Conservation (phyloP, 2,888 invertebrate species). For the Dysmachus trigonus region DNA sequence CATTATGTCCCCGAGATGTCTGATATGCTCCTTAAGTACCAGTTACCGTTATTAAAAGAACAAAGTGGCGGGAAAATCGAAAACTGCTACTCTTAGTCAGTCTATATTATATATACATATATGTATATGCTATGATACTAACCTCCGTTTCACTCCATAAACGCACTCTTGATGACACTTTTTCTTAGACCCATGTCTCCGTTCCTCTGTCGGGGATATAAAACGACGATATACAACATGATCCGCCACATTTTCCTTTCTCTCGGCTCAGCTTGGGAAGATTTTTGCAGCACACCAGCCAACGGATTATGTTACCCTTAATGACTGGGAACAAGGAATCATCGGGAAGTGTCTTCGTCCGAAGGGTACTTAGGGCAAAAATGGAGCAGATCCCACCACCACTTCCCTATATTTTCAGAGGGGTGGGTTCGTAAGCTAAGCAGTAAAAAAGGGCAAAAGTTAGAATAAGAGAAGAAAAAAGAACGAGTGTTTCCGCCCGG, state of each 20-base stretch:
- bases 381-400: neutral
- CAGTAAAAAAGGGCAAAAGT: neutral
- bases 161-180: slow-evolving; percentile 35
- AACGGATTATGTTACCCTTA: slow-evolving; percentile 22
- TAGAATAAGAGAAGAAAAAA: neutral
- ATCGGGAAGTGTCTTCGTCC: slow-evolving; percentile 2
- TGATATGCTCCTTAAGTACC: slow-evolving; percentile 48
- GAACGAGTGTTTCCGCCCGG: slow-evolving; percentile 51
- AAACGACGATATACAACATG: neutral
- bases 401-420: neutral
- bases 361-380: neutral
- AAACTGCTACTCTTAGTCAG: slow-evolving; percentile 6
- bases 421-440: neutral
- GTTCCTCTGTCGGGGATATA: neutral
- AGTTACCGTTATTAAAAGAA: slow-evolving; percentile 37
- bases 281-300: neutral
- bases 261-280: neutral
- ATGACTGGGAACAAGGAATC: slow-evolving; percentile 12
- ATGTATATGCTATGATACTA: too few species aligned
- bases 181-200: neutral
- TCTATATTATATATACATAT: neutral
- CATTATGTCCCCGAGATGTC: slow-evolving; percentile 47
- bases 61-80: slow-evolving; percentile 22
- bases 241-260: neutral
- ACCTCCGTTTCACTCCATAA: slow-evolving; percentile 24